A percentile compares a stretch with the other conserved stretches of the same genome.
Conservation (phyloP, 2,113 vertebrate genomes). For the Acanthochromis polyacanthus region DNA sequence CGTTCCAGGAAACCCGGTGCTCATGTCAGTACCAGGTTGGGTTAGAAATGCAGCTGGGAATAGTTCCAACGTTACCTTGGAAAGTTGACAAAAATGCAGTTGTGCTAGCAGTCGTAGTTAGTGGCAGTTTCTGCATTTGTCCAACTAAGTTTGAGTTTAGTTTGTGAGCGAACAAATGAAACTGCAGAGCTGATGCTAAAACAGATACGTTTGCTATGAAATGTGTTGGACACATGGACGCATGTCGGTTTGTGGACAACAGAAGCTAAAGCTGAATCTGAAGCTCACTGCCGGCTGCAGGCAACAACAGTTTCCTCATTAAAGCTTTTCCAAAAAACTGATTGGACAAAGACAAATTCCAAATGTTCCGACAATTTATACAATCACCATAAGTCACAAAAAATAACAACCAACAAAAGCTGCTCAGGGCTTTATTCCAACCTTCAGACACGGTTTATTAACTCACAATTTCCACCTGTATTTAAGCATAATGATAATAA, state of each 20-base stretch:
- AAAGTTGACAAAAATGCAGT: constrained; percentile 55
- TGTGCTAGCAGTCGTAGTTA: not conserved
- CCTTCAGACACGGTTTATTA: too few relatives aligned
- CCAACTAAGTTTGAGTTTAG: constrained; percentile 14
- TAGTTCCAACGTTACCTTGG: constrained; percentile 49
- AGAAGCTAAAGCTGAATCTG: too few relatives aligned
- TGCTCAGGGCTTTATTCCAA: too few relatives aligned
- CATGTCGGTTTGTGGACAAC: constrained; percentile 16
- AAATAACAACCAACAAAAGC: too few relatives aligned
- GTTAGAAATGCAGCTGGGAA: constrained; percentile 55
- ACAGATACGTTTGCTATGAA: not conserved
- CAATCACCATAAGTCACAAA: too few relatives aligned
- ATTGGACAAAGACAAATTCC: not conserved
- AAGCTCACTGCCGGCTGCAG: constrained; percentile 7
- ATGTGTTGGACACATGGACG: not conserved
- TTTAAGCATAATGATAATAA: too few relatives aligned
- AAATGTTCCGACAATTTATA: not conserved
- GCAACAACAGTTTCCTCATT: not conserved
- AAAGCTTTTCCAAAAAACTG: not conserved
- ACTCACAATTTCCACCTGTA: too few relatives aligned
- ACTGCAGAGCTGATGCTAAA: not conserved
- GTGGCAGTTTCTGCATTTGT: constrained; percentile 3
- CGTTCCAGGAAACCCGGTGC: constrained; percentile 70
- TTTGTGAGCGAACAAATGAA: too few relatives aligned
- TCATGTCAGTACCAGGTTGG: constrained; percentile 57